Percentiles rank a stretch among this genome's conserved stretches.
phyloP scores from a whole-genome alignment of 2,888 invertebrate species.

The Drosophila nr. fundita region DNA sequence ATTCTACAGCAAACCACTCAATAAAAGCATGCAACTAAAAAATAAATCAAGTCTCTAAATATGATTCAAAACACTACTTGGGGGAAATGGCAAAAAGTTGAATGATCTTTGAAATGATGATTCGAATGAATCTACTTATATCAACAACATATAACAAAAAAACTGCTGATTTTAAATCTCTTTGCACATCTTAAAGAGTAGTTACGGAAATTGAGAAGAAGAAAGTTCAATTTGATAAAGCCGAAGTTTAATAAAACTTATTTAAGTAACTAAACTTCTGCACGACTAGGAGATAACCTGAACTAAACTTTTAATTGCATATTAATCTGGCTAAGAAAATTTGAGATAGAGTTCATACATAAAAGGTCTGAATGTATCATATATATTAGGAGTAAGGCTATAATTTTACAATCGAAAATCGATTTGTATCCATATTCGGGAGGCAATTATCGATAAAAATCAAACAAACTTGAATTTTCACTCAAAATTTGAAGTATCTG shows the following conservation, averaged over 20 bases:
- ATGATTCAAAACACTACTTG: neutral
- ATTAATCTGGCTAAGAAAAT: no score
- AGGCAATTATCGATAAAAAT: neutral
- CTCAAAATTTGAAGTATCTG: neutral
- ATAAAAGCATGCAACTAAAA: constrained; percentile 17
- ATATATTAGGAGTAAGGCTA: neutral
- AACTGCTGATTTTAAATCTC: neutral
- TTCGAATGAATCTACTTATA: neutral
- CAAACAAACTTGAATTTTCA: neutral
- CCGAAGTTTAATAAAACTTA: neutral
- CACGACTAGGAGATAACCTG: neutral
- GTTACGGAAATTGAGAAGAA: neutral
- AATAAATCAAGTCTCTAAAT: neutral
- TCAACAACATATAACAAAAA: constrained; percentile 4
- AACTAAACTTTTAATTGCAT: neutral
- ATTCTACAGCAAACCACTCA: constrained; percentile 19
- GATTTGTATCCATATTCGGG: neutral
- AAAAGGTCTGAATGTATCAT: neutral
- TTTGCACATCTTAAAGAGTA: neutral
- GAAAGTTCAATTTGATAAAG: no score
- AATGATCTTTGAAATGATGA: neutral
- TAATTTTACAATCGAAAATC: neutral
- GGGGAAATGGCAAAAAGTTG: neutral
- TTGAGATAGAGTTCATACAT: neutral
- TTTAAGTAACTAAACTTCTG: neutral